Base-by-base conservation (phyloP, 2,888 invertebrate genomes). In the Coenonympha arcania region DNA sequence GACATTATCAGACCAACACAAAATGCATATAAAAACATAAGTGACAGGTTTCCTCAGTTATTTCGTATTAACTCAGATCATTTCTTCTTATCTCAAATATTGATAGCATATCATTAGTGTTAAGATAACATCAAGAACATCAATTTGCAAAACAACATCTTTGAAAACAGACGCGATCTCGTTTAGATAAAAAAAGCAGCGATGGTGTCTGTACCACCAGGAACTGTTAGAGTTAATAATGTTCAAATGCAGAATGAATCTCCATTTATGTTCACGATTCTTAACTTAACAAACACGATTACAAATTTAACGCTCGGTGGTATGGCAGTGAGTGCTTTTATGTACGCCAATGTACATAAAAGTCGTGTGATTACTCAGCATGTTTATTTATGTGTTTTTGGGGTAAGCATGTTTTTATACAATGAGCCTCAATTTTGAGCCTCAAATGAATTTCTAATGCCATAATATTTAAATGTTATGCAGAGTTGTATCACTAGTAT, bases 371-470 rank as follows among this genome's bases (percentile, higher is more conserved):
- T 19, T 18, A n/a, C 18, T 9, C 68, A 65, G 44, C 79, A 79
- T 52, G 61, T 79, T 16, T 74, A 69, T 52, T 62, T 79, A 37
- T 69, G 74, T 60, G 67, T 71, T 24, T 60, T 60, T 52, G 79
- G 79, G 64, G 79, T 79, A 60, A 77, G n/a, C n/a, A n/a, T n/a
- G n/a, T n/a, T n/a, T n/a, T n/a, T n/a, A n/a, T n/a, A n/a, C n/a
- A n/a, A n/a, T n/a, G n/a, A n/a, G n/a, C n/a, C n/a, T n/a, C n/a
- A n/a, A n/a, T n/a, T n/a, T n/a, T n/a, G n/a, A n/a, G n/a, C n/a
- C n/a, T n/a, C n/a, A n/a, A n/a, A n/a, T n/a, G n/a, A n/a, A n/a
- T n/a, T n/a, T n/a, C n/a, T n/a, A n/a, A n/a, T n/a, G n/a, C n/a
- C n/a, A n/a, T n/a, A n/a, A n/a, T n/a, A n/a, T n/a, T n/a, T n/a